Percentiles rank a stretch among this genome's conserved stretches.
phyloP scores from a whole-genome alignment of 1,140 invertebrate species.

The Procambarus clarkii region DNA sequence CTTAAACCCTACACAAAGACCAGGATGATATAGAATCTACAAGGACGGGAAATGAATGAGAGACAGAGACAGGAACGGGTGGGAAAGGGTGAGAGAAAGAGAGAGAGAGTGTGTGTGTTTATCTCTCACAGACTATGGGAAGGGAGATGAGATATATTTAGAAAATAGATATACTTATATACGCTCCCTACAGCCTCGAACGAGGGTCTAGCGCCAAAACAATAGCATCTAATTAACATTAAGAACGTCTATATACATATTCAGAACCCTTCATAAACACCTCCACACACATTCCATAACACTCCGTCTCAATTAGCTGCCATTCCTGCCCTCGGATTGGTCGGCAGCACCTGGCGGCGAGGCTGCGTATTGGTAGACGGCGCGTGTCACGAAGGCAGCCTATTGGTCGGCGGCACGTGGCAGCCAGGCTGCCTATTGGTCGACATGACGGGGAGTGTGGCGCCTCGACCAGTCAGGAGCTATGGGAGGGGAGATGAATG shows the following conservation, averaged over 20 bases:
- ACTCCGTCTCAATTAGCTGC: not conserved
- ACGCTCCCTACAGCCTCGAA: too few relatives aligned
- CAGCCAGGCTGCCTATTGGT: not conserved
- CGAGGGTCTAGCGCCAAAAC: too few relatives aligned
- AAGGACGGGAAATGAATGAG: not conserved
- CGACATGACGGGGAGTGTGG: not conserved
- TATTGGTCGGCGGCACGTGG: not conserved
- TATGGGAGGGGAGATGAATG: too few relatives aligned
- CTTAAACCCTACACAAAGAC: not conserved
- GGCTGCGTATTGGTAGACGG: not conserved
- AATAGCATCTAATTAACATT: too few relatives aligned
- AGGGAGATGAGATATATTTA: conserved; percentile 33
- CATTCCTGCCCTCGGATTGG: not conserved
- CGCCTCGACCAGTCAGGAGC: not conserved
- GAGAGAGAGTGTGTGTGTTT: not conserved
- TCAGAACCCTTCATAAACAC: too few relatives aligned
- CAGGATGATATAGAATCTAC: not conserved
- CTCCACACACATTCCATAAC: too few relatives aligned
- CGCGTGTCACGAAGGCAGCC: not conserved
- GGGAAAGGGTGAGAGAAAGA: not conserved
- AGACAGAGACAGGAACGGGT: not conserved
- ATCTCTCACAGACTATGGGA: not conserved
- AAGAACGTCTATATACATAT: too few relatives aligned
- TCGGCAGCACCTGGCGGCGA: not conserved
- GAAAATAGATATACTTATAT: conserved; percentile 1